Percentiles rank a stretch among this genome's conserved stretches.
Evolutionary conservation across 1,140 invertebrate genomes (phyloP).

Genomic region (Liolophura sinensis): DNA sequence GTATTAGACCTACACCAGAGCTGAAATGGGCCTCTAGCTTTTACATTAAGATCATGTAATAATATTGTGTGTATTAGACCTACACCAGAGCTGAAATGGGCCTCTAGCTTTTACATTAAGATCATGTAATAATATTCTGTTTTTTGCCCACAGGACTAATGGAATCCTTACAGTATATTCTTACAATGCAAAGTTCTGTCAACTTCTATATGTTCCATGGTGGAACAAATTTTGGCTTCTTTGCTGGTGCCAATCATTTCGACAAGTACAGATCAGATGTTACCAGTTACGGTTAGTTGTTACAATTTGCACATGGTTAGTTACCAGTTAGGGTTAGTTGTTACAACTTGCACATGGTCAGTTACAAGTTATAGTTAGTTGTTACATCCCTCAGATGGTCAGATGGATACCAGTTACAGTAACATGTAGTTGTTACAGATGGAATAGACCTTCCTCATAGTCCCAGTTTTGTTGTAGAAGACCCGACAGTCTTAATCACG

Average conservation of each 20-base stretch:
- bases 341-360: slow-evolving; percentile 7
- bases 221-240: slow-evolving; percentile 70
- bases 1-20: no score
- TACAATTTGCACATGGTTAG: slow-evolving; percentile 18
- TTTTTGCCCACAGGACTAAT: background rate
- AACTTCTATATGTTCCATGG: slow-evolving; percentile 73
- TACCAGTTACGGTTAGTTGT: slow-evolving; percentile 61
- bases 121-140: no score
- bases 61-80: no score
- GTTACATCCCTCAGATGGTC: slow-evolving; percentile 4
- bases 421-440: no score
- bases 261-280: slow-evolving; percentile 54
- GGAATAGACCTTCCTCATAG: no score
- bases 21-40: no score
- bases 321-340: slow-evolving; percentile 62
- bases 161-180: background rate
- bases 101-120: no score
- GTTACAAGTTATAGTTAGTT: slow-evolving; percentile 63
- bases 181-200: slow-evolving; percentile 33
- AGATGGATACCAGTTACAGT: no score
- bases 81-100: no score
- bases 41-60: no score
- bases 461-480: no score
- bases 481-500: no score
- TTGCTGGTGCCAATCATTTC: slow-evolving; percentile 64